Base-by-base conservation (phyloP, 2,797 vertebrate species). In the Okamejei kenojei region DNA sequence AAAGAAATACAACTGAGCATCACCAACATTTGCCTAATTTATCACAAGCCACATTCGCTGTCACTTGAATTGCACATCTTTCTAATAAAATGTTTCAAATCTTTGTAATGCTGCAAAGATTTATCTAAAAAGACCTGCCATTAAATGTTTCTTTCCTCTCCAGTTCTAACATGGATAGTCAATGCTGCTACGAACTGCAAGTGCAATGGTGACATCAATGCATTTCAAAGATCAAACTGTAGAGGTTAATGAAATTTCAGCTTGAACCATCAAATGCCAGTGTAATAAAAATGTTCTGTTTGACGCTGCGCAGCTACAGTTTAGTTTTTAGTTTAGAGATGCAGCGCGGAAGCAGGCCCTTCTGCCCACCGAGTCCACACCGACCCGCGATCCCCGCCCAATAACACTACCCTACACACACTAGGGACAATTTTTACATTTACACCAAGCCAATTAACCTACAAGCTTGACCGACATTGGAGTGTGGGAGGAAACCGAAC, bases 241-340 rank as follows among this genome's bases (percentile, higher is more conserved):
- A 92, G 76, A 54, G 38, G 71, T 92, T 54, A 92, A 92, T 91
- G 90, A 91, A 91, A 91, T 73, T 76, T 58, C 68, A 73, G 68
- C 35, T 73, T 73, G 68, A 73, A 68, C 71, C 88, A 68, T 73
- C n/a, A 68, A 74, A 35, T 73, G 35, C 38, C 71, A 76, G 71
- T 74, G 45, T 92, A 54, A 92, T 76, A 54, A 92, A 92, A 92
- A 92, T 58, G 38, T 76, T 54, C 90, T 74, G 35, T 91, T 92
- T 58, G 26, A 38, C 54, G 26, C 88, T 74, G 19, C 29, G 23
- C 8, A 91, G 21, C 21, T 45, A 26, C 38, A 76, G 35, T 4
- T 74, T 92, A 73, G 17, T 23, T 26, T 54, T 26, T 29, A 23
- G 23, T 76, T 76, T 54, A 92, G 54, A 92, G 68, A n/a, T 68